Conservation (phyloP, 1,140 invertebrate genomes). For the Leptinotarsa texana region DNA sequence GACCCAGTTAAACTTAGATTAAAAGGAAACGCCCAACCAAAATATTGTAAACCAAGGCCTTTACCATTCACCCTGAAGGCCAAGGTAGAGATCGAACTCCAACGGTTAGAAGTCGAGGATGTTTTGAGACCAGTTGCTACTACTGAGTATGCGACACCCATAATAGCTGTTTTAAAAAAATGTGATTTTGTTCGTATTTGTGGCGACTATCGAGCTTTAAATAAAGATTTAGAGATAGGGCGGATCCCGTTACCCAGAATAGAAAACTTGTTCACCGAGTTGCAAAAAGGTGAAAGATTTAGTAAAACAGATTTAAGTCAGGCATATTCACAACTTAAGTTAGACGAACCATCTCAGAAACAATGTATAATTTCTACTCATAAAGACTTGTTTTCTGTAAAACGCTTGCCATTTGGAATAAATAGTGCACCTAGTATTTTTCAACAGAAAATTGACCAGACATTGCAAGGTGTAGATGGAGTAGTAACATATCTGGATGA, state of each 20-base stretch:
- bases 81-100: constrained; percentile 42
- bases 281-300: not conserved
- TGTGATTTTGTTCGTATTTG: not conserved
- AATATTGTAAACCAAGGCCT: constrained; percentile 39
- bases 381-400: not conserved
- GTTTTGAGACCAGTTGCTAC: constrained; percentile 17
- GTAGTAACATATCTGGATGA: not conserved
- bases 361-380: not conserved
- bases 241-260: not conserved
- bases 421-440: not conserved
- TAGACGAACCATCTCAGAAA: not conserved
- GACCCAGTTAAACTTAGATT: constrained; percentile 10
- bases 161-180: not conserved
- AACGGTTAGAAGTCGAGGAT: constrained; percentile 32
- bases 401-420: not conserved
- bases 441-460: constrained; percentile 12
- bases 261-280: not conserved
- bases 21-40: constrained; percentile 34
- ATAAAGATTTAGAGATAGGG: not conserved
- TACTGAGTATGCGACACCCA: constrained; percentile 14
- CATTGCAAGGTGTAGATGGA: constrained; percentile 32
- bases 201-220: not conserved
- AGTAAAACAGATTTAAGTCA: not conserved
- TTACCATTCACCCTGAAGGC: constrained; percentile 42
- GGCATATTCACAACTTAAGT: not conserved